Base-by-base conservation (phyloP, 2,113 vertebrate species). In the Chloebia gouldiae region DNA sequence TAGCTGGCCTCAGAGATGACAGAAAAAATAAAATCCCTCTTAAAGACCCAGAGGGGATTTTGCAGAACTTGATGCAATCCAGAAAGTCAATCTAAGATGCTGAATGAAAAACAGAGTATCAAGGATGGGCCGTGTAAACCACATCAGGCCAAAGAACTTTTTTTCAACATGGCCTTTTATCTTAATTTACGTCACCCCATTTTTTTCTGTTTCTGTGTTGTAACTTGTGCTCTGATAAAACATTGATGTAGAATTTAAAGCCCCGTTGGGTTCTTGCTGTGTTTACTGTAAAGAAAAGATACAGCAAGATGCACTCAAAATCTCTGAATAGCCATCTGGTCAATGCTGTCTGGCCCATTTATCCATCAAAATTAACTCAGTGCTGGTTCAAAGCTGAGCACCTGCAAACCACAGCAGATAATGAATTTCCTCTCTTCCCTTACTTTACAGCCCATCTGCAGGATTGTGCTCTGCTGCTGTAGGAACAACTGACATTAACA, bases 281-380 rank as follows among this genome's bases (percentile, higher is more conserved):
- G 56, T 56, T 84, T 68, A 60, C 65, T 56, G 23, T 68, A 68
- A 89, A 81, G 60, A 61, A 86, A 93, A 89, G 23, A 28, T 91
- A 23, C 10, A 56, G 40, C 24, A 79, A 71, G 60, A 75, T 85
- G 28, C 21, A 61, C 49, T 79, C 63, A 80, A 80, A 94, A 88
- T 50, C 65, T 80, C 81, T 85, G 70, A 40, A 28, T 30, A 80
- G 57, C 75, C 90, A 92, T 76, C 70, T 96, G 88, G 81, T 42
- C 92, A 92, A 11, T 39, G 24, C 31, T 95, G 27, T 51, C 81
- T 82, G 54, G 59, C 23, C 71, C 63, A 57, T 87, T 93, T 92
- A 93, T 93, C 86, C 45, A 72, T 88, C 66, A 85, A n/a, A 90
- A 93, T 86, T 76, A 92, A 40, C 81, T 82, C 70, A n/a, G 53